These are phyloP conservation scores for Synergus laeviventris DNA, from an alignment of 2,888 invertebrate genomes.

Conservation along the genomic window DNA sequence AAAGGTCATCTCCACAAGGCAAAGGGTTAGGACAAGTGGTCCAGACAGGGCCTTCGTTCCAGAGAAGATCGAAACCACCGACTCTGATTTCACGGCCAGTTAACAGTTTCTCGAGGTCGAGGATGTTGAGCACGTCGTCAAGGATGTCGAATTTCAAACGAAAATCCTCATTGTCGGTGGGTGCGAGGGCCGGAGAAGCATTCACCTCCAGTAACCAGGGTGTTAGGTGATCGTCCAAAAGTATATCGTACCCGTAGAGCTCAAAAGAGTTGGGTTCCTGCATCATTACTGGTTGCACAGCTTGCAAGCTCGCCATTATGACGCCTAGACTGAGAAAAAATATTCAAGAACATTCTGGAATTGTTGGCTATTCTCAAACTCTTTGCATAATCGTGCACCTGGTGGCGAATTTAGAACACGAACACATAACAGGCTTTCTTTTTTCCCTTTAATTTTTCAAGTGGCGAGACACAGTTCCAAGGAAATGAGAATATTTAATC, in stretches of 20 bases:
- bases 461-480: too few relatives aligned
- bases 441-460: neutral
- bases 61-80: slow-evolving; percentile 80
- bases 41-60: slow-evolving; percentile 78
- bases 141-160: slow-evolving; percentile 79
- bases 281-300: slow-evolving; percentile 79
- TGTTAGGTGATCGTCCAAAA: slow-evolving; percentile 78
- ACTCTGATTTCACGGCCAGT: slow-evolving; percentile 78
- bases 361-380: neutral
- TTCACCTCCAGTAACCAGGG: slow-evolving; percentile 81
- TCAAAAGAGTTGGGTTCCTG: slow-evolving; percentile 80
- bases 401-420: neutral
- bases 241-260: slow-evolving; percentile 81
- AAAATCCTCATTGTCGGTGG: slow-evolving; percentile 80
- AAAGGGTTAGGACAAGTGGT: slow-evolving; percentile 60
- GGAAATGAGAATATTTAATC: neutral
- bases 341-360: neutral
- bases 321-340: slow-evolving; percentile 67
- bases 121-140: slow-evolving; percentile 79
- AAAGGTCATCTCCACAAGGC: slow-evolving; percentile 46
- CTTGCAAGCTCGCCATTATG: slow-evolving; percentile 78
- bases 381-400: neutral
- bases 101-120: slow-evolving; percentile 79
- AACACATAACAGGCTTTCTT: neutral
- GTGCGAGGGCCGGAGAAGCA: slow-evolving; percentile 80